Evolutionary conservation across 2,888 invertebrate species (phyloP).

Genomic region (Pedicia rivosa): DNA sequence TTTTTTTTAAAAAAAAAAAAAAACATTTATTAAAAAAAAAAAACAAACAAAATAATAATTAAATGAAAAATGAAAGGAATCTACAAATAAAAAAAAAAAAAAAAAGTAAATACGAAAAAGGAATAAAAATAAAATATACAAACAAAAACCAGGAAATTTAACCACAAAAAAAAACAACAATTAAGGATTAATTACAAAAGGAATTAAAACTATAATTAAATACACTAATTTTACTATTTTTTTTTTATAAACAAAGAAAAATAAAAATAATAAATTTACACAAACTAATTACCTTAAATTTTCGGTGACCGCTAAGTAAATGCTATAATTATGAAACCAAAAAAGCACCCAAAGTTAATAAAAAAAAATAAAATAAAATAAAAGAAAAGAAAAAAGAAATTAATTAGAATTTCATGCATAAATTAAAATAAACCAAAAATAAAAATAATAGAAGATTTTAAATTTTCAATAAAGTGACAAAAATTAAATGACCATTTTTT

Average conservation of each 20-base stretch:
- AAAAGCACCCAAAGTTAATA: constrained; percentile 4
- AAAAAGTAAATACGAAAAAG: no score
- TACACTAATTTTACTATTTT: no score
- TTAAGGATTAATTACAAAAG: no score
- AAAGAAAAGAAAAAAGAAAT: background rate
- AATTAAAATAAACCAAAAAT: background rate
- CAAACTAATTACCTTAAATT: constrained; percentile 10
- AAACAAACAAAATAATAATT: background rate
- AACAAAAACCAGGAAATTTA: no score
- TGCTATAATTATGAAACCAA: constrained; percentile 8
- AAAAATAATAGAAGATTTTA: no score
- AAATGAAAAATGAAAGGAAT: no score
- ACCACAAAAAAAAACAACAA: no score
- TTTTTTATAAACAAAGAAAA: background rate
- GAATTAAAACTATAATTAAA: no score
- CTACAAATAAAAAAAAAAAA: no score
- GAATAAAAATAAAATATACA: no score
- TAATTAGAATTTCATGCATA: background rate
- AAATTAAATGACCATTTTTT: no score
- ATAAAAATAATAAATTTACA: background rate
- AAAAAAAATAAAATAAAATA: constrained; percentile 4
- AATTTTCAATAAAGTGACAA: no score
- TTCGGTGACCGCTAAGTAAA: constrained; percentile 11
- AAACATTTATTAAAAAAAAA: background rate
- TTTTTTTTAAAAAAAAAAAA: background rate